phyloP scores from a whole-genome alignment of 2,113 vertebrate genomes.

The Malurus melanocephalus region DNA sequence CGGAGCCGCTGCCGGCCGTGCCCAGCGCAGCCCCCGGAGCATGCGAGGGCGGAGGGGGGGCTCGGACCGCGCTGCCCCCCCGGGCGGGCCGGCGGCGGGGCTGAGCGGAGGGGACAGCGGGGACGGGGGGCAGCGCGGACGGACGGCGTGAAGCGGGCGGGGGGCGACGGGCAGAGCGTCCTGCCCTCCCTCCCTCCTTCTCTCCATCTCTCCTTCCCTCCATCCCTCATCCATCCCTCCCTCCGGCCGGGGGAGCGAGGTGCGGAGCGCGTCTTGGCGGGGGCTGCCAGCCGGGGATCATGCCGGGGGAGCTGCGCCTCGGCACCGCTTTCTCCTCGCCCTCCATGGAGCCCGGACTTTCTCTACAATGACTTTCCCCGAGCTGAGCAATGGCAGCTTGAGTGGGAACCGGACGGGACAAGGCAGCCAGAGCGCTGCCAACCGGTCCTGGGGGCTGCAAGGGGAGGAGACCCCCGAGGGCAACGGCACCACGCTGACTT shows the following conservation, averaged over 20 bases:
- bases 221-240: neutral
- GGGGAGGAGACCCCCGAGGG: conserved; percentile 65
- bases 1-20: no score
- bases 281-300: neutral
- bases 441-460: conserved; percentile 65
- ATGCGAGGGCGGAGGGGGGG: no score
- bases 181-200: neutral
- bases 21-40: no score
- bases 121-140: neutral
- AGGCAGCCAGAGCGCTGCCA: conserved; percentile 54
- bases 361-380: conserved; percentile 85
- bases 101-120: neutral
- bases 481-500: conserved; percentile 67
- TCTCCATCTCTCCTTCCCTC: neutral
- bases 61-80: neutral
- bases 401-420: conserved; percentile 74
- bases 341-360: conserved; percentile 68
- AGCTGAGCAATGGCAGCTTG: conserved; percentile 82
- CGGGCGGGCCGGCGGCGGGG: neutral
- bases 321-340: conserved; percentile 26
- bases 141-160: neutral
- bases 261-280: neutral
- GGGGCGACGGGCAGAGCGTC: neutral
- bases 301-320: conserved; percentile 7
- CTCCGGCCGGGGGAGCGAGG: neutral